These are phyloP conservation scores for Hermaeophaga mercurialis DNA, from an alignment of 2,888 invertebrate species.

Conservation along the genomic window DNA sequence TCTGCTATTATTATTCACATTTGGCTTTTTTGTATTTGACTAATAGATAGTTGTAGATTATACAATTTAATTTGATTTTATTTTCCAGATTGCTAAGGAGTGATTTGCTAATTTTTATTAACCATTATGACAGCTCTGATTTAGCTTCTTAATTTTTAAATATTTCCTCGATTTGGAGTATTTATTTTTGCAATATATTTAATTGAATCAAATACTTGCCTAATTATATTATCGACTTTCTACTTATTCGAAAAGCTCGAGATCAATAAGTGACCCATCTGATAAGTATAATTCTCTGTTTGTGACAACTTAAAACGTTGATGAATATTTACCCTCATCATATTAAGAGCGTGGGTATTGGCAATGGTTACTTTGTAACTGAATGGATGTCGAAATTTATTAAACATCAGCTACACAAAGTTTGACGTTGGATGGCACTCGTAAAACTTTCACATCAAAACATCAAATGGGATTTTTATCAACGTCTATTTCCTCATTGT, in stretches of 20 bases:
- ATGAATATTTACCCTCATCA: constrained; percentile 13
- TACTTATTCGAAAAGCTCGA: no score
- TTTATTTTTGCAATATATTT: neutral
- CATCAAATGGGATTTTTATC: constrained; percentile 22
- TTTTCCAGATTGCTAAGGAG: no score
- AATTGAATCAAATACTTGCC: no score
- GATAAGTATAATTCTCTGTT: neutral
- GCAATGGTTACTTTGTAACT: constrained; percentile 21
- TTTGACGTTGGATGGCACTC: constrained; percentile 14
- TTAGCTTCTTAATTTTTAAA: no score
- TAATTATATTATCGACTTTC: no score
- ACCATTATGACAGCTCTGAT: no score
- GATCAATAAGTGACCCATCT: no score
- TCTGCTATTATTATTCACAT: no score
- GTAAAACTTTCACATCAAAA: constrained; percentile 17
- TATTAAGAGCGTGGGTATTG: neutral
- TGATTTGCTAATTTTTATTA: no score
- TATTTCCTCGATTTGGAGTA: neutral
- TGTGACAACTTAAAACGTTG: constrained; percentile 14
- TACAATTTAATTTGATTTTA: no score
- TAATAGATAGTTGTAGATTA: no score
- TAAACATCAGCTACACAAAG: constrained; percentile 12
- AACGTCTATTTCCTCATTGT: constrained; percentile 4
- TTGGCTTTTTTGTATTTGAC: no score
- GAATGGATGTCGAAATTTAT: constrained; percentile 21